Evolutionary conservation across 2,113 vertebrate species (phyloP), one percentile per base, ranked within the genome.

Genomic region (Damaliscus lunatus): DNA sequence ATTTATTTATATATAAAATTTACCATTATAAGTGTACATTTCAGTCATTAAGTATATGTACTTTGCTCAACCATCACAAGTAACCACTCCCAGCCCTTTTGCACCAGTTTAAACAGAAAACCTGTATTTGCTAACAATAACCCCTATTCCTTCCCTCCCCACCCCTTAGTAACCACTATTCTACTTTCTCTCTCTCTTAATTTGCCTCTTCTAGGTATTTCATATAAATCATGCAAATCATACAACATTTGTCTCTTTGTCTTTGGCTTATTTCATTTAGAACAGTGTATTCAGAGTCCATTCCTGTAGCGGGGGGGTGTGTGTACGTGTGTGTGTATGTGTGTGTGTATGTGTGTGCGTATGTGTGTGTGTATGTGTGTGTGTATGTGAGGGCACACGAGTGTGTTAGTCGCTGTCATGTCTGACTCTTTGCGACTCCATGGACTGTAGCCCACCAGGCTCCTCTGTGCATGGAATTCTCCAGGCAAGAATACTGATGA

Each of bases 141-240:
- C 15, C 19, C 12, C 16, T 14, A 33, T 36, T 62, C n/a, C 2
- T 53, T 13, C 31, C 25, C 71, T 71, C 1, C 3, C 7, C 19
- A 87, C 14, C 5, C 16, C 33, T 11, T 71, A 23, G 5, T 59
- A 87, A 62, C 29, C 10, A 77, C 23, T 95, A 31, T 55, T 90
- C 55, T 84, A 81, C 27, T 82, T 57, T 50, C 7, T 59, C 29
- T 64, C 77, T 67, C 46, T 57, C 57, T 50, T 50, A 59, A 33
- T 48, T n/a, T 59, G 15, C 88, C 43, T 94, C 43, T 92, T 89
- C 21, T 57, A 13, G 52, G 80, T 55, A 82, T 46, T 19, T 90
- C 81, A 67, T 67, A 46, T 19, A 96, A 87, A 57, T 14, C 15
- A 55, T 81, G 48, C 31, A 53, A 94, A 60, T 90, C n/a, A 90